Base-by-base conservation (phyloP, 2,113 vertebrate species). In the Poeciliopsis retropinna region DNA sequence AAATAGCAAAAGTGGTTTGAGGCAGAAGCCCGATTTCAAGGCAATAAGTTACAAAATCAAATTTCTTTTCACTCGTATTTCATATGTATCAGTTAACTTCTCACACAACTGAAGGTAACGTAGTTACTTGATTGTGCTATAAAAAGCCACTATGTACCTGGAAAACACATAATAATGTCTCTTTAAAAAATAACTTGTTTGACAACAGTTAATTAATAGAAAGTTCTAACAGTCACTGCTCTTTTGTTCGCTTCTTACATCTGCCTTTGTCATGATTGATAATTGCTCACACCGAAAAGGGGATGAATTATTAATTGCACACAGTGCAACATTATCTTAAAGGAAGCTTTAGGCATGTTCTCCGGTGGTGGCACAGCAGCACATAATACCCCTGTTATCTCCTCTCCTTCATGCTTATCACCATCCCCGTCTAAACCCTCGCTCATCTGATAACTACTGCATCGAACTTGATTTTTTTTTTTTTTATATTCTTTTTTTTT, bases 371-470 rank as follows among this genome's bases (percentile, higher is more conserved):
- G 73, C 39, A 72, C 67, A 76, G 63, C 19, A 67, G 54, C 71
- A 76, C 61, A 73, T 88, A 84, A 81, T 72, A 77, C 72, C 60
- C 41, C 19, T 64, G 41, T 85, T 85, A 83, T 87, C 79, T 67
- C 67, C 74, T 60, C 47, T 70, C 75, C 51, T 64, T 76, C 57
- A 41, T 82, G 41, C 75, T 80, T 66, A 85, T 80, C 81, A 64
- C 60, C 51, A 78, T 82, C 57, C 30, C 73, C 78, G 73, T 79
- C 64, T 64, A 83, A 51, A 75, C 31, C 64, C 67, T 61, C 65
- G 27, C 71, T 47, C 69, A 85, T 85, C 79, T 81, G 81, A 92
- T 89, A 87, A 88, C 78, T 37, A 37, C 68, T 67, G 79, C 81
- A 80, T 86, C 83, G 82, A 76, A 86, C 76, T 64, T 32, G 47